Evolutionary conservation across 2,113 vertebrate genomes (phyloP).

Genomic region (Terrapene triunguis): DNA sequence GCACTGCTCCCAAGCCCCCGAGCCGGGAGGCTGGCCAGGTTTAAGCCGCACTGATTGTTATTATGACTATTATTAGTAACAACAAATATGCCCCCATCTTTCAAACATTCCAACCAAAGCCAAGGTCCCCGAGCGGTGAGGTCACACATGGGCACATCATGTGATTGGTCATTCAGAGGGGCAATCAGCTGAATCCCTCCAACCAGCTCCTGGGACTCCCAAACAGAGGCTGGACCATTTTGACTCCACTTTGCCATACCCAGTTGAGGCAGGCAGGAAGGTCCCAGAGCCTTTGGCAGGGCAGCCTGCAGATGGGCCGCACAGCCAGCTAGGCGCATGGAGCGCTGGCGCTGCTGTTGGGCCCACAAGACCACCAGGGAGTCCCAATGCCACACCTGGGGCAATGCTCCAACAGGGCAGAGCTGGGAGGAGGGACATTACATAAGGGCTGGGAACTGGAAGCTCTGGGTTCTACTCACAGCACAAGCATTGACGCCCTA

Average conservation of each 20-base stretch:
- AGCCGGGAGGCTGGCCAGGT: neutral
- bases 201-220: neutral
- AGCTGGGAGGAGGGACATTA: neutral
- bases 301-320: neutral
- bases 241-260: neutral
- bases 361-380: neutral
- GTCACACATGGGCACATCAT: rapidly evolving
- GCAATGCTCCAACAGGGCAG: neutral
- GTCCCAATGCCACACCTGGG: neutral
- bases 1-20: neutral
- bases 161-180: neutral
- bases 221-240: neutral
- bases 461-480: neutral
- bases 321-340: too few species aligned
- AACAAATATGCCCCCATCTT: neutral
- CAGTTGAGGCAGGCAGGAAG: neutral
- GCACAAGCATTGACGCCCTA: neutral
- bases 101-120: neutral
- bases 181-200: rapidly evolving
- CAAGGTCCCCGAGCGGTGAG: neutral
- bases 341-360: too few species aligned
- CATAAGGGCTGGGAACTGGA: neutral
- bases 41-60: neutral
- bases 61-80: neutral
- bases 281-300: neutral